phyloP scores from a whole-genome alignment of 2,888 invertebrate species.

The Parthenolecanium corni region DNA sequence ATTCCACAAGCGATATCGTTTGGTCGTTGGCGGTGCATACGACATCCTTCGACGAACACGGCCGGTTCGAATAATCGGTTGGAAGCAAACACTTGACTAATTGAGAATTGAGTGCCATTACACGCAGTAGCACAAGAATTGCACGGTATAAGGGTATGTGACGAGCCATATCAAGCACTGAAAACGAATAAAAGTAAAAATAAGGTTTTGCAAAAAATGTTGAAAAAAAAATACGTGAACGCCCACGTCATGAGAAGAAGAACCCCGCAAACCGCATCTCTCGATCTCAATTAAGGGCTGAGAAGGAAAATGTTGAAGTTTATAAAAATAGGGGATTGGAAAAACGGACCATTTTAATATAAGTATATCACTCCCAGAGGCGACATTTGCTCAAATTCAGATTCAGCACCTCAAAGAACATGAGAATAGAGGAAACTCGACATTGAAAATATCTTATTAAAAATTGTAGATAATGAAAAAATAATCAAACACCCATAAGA shows the following conservation, averaged over 20 bases:
- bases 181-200: constrained; percentile 27
- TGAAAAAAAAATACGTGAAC: not conserved
- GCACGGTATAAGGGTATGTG: constrained; percentile 87
- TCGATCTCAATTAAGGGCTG: not conserved
- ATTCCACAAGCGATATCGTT: constrained; percentile 57
- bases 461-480: too few relatives aligned
- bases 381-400: too few relatives aligned
- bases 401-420: too few relatives aligned
- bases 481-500: too few relatives aligned
- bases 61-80: constrained; percentile 35
- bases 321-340: too few relatives aligned
- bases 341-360: too few relatives aligned
- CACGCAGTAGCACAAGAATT: constrained; percentile 67
- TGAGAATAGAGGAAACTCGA: too few relatives aligned
- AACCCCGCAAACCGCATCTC: too few relatives aligned
- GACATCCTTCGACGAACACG: constrained; percentile 34
- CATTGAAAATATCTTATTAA: too few relatives aligned
- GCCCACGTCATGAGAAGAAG: not conserved
- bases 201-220: constrained; percentile 16
- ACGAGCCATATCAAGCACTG: constrained; percentile 88
- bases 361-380: too few relatives aligned
- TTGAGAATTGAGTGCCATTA: constrained; percentile 51
- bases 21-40: constrained; percentile 33
- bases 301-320: too few relatives aligned
- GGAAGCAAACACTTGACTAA: constrained; percentile 55